Conservation (phyloP, 1,140 invertebrate species). For the Drosophila pachea region DNA sequence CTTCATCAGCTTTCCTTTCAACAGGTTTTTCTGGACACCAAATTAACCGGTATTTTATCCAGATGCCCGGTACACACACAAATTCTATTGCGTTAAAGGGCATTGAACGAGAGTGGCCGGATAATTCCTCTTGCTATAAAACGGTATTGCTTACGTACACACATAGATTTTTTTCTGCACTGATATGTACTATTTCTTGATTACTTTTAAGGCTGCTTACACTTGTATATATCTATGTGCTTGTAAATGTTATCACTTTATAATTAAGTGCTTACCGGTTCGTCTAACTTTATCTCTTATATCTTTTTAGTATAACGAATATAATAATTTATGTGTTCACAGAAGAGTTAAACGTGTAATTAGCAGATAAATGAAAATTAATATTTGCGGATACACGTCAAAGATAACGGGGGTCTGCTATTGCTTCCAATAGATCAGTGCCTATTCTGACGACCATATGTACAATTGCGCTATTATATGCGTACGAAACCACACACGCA, state of each 20-base stretch:
- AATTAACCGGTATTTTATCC: not conserved
- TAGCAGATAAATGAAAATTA: slow-evolving; percentile 15
- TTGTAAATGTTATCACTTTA: not conserved
- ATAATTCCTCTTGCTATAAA: not conserved
- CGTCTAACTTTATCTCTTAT: not conserved
- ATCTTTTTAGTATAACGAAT: not conserved
- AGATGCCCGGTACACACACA: not conserved
- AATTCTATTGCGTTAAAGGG: not conserved
- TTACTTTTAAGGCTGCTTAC: not conserved
- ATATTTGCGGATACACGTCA: slow-evolving; percentile 16
- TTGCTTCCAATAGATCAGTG: slow-evolving; percentile 19
- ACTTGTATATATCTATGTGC: not conserved
- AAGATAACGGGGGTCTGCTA: slow-evolving; percentile 5
- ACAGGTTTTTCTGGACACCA: not conserved
- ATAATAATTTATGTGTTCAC: not conserved
- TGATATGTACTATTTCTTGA: not conserved
- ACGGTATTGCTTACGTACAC: not conserved
- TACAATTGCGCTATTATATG: slow-evolving; percentile 1
- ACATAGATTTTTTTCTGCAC: slow-evolving; percentile 4
- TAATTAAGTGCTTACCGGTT: not conserved
- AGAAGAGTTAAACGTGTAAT: not conserved
- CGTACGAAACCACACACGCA: not conserved
- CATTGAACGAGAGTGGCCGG: slow-evolving; percentile 3
- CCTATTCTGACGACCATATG: slow-evolving; percentile 11
- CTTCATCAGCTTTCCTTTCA: not conserved